phyloP scores from a whole-genome alignment of 2,888 invertebrate species.

The Escarpia spicata region DNA sequence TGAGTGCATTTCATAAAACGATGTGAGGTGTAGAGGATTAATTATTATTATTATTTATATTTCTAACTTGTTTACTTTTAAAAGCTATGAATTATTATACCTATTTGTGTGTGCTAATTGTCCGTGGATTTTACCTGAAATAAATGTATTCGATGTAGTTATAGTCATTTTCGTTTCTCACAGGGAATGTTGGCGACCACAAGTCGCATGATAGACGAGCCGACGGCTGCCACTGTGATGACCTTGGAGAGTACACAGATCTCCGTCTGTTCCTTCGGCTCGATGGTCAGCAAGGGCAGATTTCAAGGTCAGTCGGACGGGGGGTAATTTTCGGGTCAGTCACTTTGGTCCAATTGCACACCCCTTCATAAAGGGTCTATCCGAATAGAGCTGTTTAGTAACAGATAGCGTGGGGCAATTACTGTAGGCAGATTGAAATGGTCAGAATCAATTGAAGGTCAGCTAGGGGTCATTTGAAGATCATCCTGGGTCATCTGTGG shows the following conservation, averaged over 20 bases:
- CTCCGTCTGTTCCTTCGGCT: constrained; percentile 93
- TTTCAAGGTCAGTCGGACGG: constrained; percentile 64
- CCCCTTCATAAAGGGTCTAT: not conserved
- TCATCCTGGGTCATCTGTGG: too few relatives aligned
- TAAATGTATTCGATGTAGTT: too few relatives aligned
- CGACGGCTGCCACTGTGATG: constrained; percentile 84
- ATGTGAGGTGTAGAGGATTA: too few relatives aligned
- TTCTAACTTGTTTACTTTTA: too few relatives aligned
- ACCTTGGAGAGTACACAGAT: constrained; percentile 97
- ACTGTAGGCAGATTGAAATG: too few relatives aligned
- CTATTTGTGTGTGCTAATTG: too few relatives aligned
- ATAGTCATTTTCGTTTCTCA: not conserved
- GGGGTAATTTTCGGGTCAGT: not conserved
- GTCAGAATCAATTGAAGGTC: too few relatives aligned
- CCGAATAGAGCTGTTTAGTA: not conserved
- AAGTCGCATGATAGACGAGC: constrained; percentile 51
- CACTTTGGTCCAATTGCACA: not conserved
- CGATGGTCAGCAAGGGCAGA: constrained; percentile 87
- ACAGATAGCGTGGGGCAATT: not conserved
- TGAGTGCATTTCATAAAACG: too few relatives aligned
- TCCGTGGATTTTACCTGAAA: too few relatives aligned
- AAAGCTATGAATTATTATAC: too few relatives aligned
- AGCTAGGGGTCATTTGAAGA: too few relatives aligned
- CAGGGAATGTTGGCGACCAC: not conserved
- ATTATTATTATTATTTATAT: too few relatives aligned